These are phyloP conservation scores for Sinhomidia bicolor DNA, from an alignment of 2,888 invertebrate species.

Conservation along the genomic window DNA sequence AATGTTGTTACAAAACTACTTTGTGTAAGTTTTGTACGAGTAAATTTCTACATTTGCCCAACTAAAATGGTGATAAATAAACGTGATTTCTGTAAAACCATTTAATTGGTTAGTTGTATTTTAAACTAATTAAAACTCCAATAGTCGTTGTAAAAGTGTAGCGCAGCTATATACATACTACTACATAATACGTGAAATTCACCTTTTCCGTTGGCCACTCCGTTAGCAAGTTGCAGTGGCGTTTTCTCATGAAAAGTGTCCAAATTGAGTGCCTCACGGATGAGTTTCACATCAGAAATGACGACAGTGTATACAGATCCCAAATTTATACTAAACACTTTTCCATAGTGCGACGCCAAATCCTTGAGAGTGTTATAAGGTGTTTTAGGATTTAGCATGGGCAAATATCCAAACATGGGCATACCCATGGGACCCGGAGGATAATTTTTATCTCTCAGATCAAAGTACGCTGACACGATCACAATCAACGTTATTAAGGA, in stretches of 20 bases:
- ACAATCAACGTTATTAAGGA: conserved; percentile 70
- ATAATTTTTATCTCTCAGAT: conserved; percentile 82
- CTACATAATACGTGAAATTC: conserved; percentile 80
- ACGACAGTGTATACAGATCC: conserved; percentile 90
- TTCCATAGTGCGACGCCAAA: conserved; percentile 87
- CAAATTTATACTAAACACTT: conserved; percentile 88
- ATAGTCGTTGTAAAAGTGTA: too few relatives aligned
- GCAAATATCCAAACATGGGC: conserved; percentile 90
- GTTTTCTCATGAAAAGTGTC: conserved; percentile 89
- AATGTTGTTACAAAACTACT: neutral
- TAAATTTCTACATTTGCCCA: too few relatives aligned
- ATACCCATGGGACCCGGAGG: conserved; percentile 92
- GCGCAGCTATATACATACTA: too few relatives aligned
- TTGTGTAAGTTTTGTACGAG: too few relatives aligned
- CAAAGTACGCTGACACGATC: conserved; percentile 72
- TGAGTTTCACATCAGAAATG: conserved; percentile 87
- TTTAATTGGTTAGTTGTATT: too few relatives aligned
- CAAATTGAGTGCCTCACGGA: conserved; percentile 88
- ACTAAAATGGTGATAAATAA: neutral
- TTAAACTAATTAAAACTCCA: too few relatives aligned
- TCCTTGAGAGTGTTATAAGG: conserved; percentile 88
- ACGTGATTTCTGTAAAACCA: neutral
- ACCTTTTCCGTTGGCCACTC: conserved; percentile 94
- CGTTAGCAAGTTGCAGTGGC: conserved; percentile 89
- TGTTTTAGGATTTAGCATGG: conserved; percentile 86